Evolutionary conservation across 30 jellyfish, hydroid and myxozoan species (phyloP).

Genomic region (Pseudorhiza aurosa): DNA sequence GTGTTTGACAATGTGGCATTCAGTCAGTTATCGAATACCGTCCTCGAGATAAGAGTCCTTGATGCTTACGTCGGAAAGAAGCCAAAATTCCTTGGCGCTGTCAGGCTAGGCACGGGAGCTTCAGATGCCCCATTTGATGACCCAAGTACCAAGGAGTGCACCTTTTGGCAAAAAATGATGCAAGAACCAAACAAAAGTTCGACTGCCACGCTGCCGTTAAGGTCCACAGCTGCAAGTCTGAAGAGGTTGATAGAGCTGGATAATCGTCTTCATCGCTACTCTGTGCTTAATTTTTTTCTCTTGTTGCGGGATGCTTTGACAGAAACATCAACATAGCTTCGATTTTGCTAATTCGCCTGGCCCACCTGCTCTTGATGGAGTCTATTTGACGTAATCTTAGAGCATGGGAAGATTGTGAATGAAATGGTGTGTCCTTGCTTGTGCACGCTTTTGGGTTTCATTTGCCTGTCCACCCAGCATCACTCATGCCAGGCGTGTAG

Average conservation of each 20-base stretch:
- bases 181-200: slow-evolving; percentile 68
- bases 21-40: slow-evolving; percentile 60
- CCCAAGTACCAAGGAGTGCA: slow-evolving; percentile 75
- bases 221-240: slow-evolving; percentile 84
- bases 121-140: slow-evolving; percentile 74
- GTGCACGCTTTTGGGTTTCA: no score
- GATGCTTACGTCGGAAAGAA: slow-evolving; percentile 71
- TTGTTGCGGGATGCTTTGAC: no score
- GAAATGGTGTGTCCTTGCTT: no score
- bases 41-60: slow-evolving; percentile 77
- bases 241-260: slow-evolving; percentile 55
- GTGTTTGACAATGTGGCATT: slow-evolving; percentile 59
- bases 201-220: slow-evolving; percentile 62
- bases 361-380: background rate
- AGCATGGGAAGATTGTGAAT: no score
- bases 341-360: background rate
- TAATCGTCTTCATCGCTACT: no score
- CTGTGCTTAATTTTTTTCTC: no score
- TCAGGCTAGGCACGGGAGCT: slow-evolving; percentile 82
- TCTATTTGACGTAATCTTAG: background rate
- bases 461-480: no score
- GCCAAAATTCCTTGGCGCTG: slow-evolving; percentile 72
- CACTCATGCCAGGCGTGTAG: no score
- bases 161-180: slow-evolving; percentile 86
- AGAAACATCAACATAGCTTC: background rate